phyloP scores from a whole-genome alignment of 2,113 vertebrate species.

The Strix aluco region DNA sequence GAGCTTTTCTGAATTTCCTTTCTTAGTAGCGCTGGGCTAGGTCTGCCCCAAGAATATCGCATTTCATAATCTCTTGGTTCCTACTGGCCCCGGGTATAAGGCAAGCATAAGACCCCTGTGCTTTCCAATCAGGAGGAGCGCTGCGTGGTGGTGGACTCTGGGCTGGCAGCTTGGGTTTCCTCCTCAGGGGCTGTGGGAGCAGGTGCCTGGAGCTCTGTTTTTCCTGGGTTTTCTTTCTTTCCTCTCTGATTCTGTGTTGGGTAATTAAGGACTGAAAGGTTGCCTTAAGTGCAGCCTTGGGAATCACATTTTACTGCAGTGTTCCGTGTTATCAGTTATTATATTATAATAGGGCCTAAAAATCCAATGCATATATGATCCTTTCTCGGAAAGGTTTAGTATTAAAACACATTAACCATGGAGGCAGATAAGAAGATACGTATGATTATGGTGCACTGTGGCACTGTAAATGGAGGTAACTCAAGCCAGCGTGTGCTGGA shows the following conservation, averaged over 20 bases:
- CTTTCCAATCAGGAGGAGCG: background rate
- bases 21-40: background rate
- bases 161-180: background rate
- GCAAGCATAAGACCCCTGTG: fast-evolving
- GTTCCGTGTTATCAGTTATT: background rate
- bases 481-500: background rate
- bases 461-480: background rate
- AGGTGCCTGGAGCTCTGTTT: background rate
- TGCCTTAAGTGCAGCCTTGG: slow-evolving; percentile 42
- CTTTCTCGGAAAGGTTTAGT: background rate
- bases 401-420: background rate
- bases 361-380: background rate
- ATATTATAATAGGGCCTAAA: background rate
- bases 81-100: background rate
- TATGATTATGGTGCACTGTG: background rate
- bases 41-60: background rate
- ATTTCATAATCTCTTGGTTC: background rate
- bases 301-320: slow-evolving; percentile 6
- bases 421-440: background rate
- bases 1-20: background rate
- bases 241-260: background rate
- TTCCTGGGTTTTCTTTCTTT: slow-evolving; percentile 5
- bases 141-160: fast-evolving
- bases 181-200: background rate
- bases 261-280: slow-evolving; percentile 32